A percentile compares a stretch with the other conserved stretches of the same genome.
These are phyloP conservation scores for Seira ritae DNA, from an alignment of 2,888 invertebrate species.

Conservation along the genomic window DNA sequence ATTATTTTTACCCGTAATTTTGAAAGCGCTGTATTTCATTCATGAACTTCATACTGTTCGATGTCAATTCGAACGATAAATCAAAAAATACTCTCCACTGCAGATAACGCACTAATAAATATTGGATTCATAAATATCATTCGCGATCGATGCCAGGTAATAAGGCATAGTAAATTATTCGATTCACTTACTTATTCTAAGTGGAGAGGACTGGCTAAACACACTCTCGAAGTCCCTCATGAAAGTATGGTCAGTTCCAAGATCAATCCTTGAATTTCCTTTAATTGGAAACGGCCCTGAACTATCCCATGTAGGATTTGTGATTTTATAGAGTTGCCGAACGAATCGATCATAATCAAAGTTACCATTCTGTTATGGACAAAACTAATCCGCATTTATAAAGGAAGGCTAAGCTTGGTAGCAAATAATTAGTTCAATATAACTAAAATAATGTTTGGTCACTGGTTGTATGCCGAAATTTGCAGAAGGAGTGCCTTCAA, in stretches of 20 bases:
- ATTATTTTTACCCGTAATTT: slow-evolving; percentile 28
- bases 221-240: background rate
- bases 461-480: no score
- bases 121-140: background rate
- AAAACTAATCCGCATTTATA: no score
- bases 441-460: no score
- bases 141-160: no score
- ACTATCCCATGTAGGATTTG: slow-evolving; percentile 29
- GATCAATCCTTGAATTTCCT: background rate
- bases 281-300: background rate
- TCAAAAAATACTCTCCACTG: no score
- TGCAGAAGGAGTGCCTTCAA: no score
- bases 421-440: no score
- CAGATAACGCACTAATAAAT: slow-evolving; percentile 36
- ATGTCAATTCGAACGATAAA: no score
- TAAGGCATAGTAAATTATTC: no score
- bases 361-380: no score
- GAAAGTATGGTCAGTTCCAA: background rate
- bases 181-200: slow-evolving; percentile 12
- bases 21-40: background rate
- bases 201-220: background rate
- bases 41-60: no score
- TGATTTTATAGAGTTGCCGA: background rate
- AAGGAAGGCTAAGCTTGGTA: no score
- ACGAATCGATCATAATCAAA: background rate